A percentile compares a stretch with the other conserved stretches of the same genome.
Evolutionary conservation across 2,797 vertebrate species (phyloP).

Genomic region (Smutsia gigantea): DNA sequence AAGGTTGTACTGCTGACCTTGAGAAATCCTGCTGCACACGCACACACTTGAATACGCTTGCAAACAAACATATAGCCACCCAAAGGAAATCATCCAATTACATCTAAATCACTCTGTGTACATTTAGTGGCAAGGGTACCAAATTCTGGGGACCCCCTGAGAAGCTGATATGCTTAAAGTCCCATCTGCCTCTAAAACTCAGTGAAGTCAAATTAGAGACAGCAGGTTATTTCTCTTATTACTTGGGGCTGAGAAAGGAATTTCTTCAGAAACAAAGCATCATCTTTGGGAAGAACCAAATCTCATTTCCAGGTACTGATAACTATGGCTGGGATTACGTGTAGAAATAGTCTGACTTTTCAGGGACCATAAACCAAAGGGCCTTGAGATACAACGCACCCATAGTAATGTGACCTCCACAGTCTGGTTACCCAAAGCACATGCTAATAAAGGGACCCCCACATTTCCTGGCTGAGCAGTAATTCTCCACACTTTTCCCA

Average conservation of each 20-base stretch:
- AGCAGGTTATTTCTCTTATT: background rate
- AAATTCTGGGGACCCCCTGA: background rate
- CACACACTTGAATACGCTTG: background rate
- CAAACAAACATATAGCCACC: background rate
- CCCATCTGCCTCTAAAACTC: background rate
- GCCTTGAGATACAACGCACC: background rate
- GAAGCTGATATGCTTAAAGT: background rate
- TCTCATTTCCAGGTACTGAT: background rate
- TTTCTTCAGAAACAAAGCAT: background rate
- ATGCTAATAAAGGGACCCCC: background rate
- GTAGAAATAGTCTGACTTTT: background rate
- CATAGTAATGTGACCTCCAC: background rate
- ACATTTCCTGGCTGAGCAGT: accelerated
- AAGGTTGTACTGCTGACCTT: background rate
- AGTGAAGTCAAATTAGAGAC: background rate
- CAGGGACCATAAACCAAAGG: background rate
- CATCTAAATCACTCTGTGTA: background rate
- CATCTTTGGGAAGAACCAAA: background rate
- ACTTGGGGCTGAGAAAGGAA: background rate
- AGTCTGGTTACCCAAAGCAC: background rate
- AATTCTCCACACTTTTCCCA: accelerated
- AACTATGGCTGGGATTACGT: background rate
- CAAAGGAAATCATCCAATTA: background rate
- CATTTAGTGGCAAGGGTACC: background rate
- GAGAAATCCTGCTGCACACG: background rate